Evolutionary conservation across 2,888 invertebrate genomes (phyloP).

Genomic region (Andrena haemorrhoa): DNA sequence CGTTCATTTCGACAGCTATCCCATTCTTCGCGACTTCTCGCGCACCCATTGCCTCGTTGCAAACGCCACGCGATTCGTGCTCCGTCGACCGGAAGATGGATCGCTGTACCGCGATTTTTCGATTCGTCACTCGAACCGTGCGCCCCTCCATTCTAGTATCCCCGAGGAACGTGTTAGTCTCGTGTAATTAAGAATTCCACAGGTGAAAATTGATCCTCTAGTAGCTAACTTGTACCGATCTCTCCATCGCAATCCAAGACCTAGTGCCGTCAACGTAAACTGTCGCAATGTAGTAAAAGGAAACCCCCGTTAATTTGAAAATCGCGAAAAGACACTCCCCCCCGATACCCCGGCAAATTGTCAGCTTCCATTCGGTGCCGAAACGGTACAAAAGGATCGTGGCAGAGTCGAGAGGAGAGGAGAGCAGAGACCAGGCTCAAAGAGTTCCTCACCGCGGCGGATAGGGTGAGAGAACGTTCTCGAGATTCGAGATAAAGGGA

Average conservation of each 20-base stretch:
- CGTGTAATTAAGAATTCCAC: not conserved
- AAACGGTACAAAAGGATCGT: constrained; percentile 58
- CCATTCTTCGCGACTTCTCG: constrained; percentile 33
- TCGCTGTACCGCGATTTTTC: not conserved
- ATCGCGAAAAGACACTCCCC: not conserved
- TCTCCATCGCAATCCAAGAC: too few species aligned
- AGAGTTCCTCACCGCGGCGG: constrained; percentile 65
- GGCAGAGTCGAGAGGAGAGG: constrained; percentile 10
- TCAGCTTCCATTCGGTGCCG: constrained; percentile 64
- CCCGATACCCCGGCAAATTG: constrained; percentile 47
- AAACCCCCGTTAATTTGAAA: not conserved
- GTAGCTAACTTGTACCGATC: too few species aligned
- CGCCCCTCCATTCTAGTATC: too few species aligned
- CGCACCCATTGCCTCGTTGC: not conserved
- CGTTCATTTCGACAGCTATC: constrained; percentile 22
- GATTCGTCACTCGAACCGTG: not conserved
- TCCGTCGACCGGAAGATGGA: not conserved
- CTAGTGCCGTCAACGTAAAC: too few species aligned
- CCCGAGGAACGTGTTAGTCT: too few species aligned
- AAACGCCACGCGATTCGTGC: not conserved
- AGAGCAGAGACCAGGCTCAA: constrained; percentile 60
- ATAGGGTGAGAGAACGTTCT: constrained; percentile 63
- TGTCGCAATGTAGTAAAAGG: not conserved
- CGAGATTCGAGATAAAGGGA: constrained; percentile 77
- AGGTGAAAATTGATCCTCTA: not conserved